phyloP scores from a whole-genome alignment of 1,140 invertebrate species.

The Solenopsis invicta region DNA sequence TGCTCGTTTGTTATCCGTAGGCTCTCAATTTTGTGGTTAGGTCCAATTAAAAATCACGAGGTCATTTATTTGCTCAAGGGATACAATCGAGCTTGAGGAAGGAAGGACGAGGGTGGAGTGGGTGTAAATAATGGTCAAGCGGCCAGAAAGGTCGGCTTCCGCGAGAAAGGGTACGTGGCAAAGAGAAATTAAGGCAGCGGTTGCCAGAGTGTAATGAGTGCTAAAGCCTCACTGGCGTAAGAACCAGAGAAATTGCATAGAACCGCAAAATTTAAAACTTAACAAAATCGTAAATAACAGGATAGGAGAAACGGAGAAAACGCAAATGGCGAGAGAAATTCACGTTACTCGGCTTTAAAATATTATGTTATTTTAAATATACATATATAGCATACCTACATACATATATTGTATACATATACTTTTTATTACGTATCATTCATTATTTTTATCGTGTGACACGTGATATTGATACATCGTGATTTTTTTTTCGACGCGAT shows the following conservation, averaged over 20 bases:
- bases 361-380: neutral
- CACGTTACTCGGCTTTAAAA: neutral
- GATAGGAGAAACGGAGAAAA: neutral
- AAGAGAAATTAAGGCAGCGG: constrained; percentile 73
- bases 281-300: constrained; percentile 36
- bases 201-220: constrained; percentile 74
- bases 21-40: constrained; percentile 39
- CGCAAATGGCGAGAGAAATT: neutral
- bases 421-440: neutral
- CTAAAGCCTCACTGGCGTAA: constrained; percentile 51
- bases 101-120: constrained; percentile 37
- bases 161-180: constrained; percentile 69
- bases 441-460: neutral
- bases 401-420: neutral
- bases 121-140: constrained; percentile 79
- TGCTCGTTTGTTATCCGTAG: constrained; percentile 67
- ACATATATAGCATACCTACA: neutral
- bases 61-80: constrained; percentile 74
- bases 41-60: constrained; percentile 79
- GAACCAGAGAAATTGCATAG: constrained; percentile 27
- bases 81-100: constrained; percentile 66
- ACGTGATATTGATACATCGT: neutral
- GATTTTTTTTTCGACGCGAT: neutral
- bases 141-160: constrained; percentile 71
- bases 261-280: constrained; percentile 30